These are phyloP conservation scores for Stenotaenia linearis DNA, from an alignment of 2,888 invertebrate species.

Conservation along the genomic window DNA sequence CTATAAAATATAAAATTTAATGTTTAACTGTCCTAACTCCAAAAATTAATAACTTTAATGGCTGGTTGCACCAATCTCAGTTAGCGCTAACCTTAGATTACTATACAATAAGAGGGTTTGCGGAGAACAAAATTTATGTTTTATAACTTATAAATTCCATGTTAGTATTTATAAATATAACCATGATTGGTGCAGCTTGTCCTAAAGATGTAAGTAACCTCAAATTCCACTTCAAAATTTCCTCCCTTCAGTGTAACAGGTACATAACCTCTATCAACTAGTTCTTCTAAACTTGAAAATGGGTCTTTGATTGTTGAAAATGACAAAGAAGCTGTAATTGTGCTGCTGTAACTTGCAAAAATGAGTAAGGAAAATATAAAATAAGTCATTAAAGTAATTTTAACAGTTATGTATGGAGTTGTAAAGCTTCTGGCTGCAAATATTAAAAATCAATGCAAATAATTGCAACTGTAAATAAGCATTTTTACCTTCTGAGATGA, in stretches of 20 bases:
- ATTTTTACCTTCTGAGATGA: background rate
- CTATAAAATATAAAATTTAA: background rate
- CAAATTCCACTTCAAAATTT: background rate
- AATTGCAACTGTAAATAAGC: background rate
- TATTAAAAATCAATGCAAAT: background rate
- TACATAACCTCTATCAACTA: background rate
- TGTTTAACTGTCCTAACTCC: background rate
- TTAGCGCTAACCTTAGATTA: too few relatives aligned
- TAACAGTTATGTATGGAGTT: too few relatives aligned
- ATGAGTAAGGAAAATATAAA: background rate
- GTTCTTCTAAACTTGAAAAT: background rate
- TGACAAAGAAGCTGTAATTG: background rate
- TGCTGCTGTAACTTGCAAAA: background rate
- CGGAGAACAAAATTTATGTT: too few relatives aligned
- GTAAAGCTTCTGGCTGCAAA: too few relatives aligned
- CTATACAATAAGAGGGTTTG: too few relatives aligned
- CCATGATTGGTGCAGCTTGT: too few relatives aligned
- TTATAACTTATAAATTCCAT: too few relatives aligned
- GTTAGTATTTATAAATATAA: too few relatives aligned
- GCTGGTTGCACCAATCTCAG: too few relatives aligned
- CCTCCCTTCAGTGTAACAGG: background rate
- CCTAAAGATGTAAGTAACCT: too few relatives aligned
- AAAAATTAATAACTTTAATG: too few relatives aligned
- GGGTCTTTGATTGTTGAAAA: background rate
- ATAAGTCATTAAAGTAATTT: background rate